These are phyloP conservation scores for Epinephelus lanceolatus DNA, from an alignment of 2,113 vertebrate species.

Conservation along the genomic window DNA sequence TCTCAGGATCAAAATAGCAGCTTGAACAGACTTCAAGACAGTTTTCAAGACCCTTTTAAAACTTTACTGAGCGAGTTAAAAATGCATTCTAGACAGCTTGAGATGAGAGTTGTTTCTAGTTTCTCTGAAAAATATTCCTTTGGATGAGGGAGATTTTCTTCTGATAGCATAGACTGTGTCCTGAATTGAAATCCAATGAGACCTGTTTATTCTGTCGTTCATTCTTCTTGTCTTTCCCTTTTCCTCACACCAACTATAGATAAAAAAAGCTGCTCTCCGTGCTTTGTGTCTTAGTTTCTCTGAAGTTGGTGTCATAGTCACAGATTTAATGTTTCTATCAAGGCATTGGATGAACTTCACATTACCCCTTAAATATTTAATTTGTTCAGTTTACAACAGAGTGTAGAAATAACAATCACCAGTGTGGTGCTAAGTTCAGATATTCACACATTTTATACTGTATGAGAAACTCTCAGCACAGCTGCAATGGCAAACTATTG, in stretches of 20 bases:
- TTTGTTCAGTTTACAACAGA: not conserved
- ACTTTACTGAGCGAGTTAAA: conserved; percentile 33
- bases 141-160: not conserved
- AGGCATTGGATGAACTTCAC: not conserved
- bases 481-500: not conserved
- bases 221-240: not conserved
- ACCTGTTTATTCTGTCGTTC: conserved; percentile 26
- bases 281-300: conserved; percentile 4
- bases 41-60: conserved; percentile 34
- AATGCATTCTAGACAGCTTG: conserved; percentile 21
- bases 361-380: not conserved
- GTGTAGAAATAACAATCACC: not conserved
- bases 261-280: not conserved
- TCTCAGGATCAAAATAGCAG: conserved; percentile 5
- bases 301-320: not conserved
- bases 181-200: conserved; percentile 17
- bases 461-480: not conserved
- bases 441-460: not conserved
- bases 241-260: conserved; percentile 4
- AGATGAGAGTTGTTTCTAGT: conserved; percentile 8
- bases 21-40: too few species aligned
- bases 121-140: conserved; percentile 1
- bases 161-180: conserved; percentile 6
- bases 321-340: not conserved
- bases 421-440: not conserved